Evolutionary conservation across 2,797 vertebrate species (phyloP).

Genomic region (Darevskia mixta): DNA sequence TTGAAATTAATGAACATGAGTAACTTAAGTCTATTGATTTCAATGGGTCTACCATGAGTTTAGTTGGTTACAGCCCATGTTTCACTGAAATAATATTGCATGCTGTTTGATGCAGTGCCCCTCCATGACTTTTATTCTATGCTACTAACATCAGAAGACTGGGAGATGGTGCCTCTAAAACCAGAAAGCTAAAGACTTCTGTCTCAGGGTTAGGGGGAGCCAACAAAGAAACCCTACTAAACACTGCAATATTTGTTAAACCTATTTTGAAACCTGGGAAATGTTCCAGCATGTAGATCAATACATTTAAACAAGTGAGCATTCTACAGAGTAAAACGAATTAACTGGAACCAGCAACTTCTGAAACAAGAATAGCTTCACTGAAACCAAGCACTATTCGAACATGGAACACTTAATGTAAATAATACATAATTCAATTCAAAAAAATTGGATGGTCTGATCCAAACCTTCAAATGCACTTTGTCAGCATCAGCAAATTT

Average conservation of each 20-base stretch:
- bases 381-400: background rate
- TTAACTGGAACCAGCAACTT: background rate
- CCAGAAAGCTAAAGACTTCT: background rate
- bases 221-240: background rate
- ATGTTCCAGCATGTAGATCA: background rate
- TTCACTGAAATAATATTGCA: background rate
- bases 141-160: background rate
- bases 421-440: background rate
- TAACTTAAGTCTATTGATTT: too few relatives aligned
- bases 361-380: background rate
- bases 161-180: background rate
- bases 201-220: background rate
- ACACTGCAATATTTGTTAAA: background rate
- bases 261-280: background rate
- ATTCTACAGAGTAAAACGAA: background rate
- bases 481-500: background rate
- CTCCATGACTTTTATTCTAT: background rate
- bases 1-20: too few relatives aligned
- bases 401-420: background rate
- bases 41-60: too few relatives aligned
- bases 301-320: background rate
- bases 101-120: background rate
- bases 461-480: too few relatives aligned
- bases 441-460: too few relatives aligned
- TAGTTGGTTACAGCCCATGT: background rate